A percentile compares a stretch with the other conserved stretches of the same genome.
These are phyloP conservation scores for Scaptomyza tumidula DNA, from an alignment of 2,888 invertebrate species.

Conservation along the genomic window DNA sequence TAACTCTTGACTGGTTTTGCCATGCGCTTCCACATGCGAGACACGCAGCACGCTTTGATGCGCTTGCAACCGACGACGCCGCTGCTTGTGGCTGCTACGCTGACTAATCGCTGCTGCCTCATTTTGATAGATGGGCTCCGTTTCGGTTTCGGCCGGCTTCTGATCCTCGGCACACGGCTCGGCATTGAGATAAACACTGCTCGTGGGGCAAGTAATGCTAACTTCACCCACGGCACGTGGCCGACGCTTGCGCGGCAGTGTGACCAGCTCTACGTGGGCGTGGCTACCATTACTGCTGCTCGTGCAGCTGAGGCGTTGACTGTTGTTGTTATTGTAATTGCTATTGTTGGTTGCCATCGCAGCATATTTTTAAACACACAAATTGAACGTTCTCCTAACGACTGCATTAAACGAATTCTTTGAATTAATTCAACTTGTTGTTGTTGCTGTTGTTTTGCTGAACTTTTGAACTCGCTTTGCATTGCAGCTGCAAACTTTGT, in stretches of 20 bases:
- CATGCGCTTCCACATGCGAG: slow-evolving; percentile 60
- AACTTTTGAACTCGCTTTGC: slow-evolving; percentile 55
- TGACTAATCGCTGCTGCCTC: slow-evolving; percentile 53
- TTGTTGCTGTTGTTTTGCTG: slow-evolving; percentile 24
- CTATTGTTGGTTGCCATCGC: slow-evolving; percentile 45
- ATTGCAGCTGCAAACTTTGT: slow-evolving; percentile 14
- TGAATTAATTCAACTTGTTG: slow-evolving; percentile 17
- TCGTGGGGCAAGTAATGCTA: slow-evolving; percentile 81
- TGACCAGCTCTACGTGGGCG: slow-evolving; percentile 52
- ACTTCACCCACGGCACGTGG: slow-evolving; percentile 84
- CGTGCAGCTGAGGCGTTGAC: slow-evolving; percentile 55
- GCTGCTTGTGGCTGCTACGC: slow-evolving; percentile 23
- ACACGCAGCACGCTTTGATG: slow-evolving; percentile 75
- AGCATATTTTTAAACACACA: slow-evolving; percentile 36
- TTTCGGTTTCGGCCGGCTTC: slow-evolving; percentile 47
- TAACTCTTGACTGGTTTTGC: slow-evolving; percentile 61
- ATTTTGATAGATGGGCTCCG: slow-evolving; percentile 83
- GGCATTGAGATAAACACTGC: slow-evolving; percentile 82
- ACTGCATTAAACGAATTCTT: slow-evolving; percentile 24
- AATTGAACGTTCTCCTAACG: slow-evolving; percentile 40
- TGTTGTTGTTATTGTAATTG: slow-evolving; percentile 43
- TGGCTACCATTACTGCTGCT: slow-evolving; percentile 42
- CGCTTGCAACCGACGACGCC: slow-evolving; percentile 16
- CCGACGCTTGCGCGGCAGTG: slow-evolving; percentile 83
- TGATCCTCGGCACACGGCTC: slow-evolving; percentile 2